Base-by-base conservation (phyloP, 2,888 invertebrate genomes). In the Cybosia mesomella region DNA sequence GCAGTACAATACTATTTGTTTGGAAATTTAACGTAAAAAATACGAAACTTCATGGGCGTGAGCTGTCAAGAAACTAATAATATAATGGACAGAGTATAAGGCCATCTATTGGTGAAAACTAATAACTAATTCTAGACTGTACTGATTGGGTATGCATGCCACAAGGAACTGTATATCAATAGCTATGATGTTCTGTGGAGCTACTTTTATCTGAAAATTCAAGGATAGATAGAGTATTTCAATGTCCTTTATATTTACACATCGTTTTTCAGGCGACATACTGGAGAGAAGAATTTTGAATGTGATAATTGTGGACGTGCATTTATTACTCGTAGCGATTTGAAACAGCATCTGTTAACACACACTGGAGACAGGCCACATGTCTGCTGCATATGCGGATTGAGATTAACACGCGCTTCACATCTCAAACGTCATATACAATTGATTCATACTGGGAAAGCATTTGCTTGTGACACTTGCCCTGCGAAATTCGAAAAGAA, bases 281-380 rank as follows among this genome's bases (percentile, higher is more conserved):
- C 95, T 0, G 95, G 95, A 0, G 95, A 95, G 74, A 94, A 92
- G 72, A 94, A 93, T 54, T 94, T 89, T 64, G 92, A 91, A 70
- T 95, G 95, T 39, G 87, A 88, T 36, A 87, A 85, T 0, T 95
- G 95, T 66, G 82, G 86, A 9, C 87, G 89, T 10, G 91, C 92
- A 0, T 95, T 95, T 70, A 94, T 95, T 57, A 93, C 93, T 0
- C 89, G 91, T 28, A 91, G 94, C 60, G 94, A 94, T 73, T 79
- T 95, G n/a, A 95, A 92, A 63, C 92, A 92, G 74, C 95, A 95
- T 67, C 61, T 90, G 2, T 75, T 88, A 10, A 92, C 87, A 0
- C 95, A 95, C 74, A 89, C 89, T 0, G 94, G 93, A 0, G 92
- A 91, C 49, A 83, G 90, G 58, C 91, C 91, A 0, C 92, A 92